Evolutionary conservation across 2,888 invertebrate species (phyloP), one percentile per base, ranked within the genome.

Genomic region (Suillia variegata): DNA sequence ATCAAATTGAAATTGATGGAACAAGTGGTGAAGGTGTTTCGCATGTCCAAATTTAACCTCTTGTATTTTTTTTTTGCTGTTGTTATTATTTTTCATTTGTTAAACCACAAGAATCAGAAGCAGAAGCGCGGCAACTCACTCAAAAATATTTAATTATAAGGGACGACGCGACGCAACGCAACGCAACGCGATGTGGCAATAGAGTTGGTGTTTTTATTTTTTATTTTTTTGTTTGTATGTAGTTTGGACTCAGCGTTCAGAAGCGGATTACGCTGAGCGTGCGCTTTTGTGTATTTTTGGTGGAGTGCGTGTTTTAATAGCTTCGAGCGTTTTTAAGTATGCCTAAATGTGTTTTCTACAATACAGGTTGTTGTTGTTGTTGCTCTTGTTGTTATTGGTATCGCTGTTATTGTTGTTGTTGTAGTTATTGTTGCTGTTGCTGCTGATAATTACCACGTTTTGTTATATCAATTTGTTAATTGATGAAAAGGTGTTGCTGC

Each of bases 401-500:
- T 20, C 8, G 51, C 2, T 54, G 31, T 50, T 50, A 51, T 56
- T 56, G 22, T 60, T 57, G 48, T 33, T 49, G 24, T 13, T 48
- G 18, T 52, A 2, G 45, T 55, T 48, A 50, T 26, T 57, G 54
- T 54, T 42, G 42, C 31, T 33, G 54, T 10, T 33, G 34, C 45
- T 52, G 57, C 22, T 45, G 52, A 75, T 75, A 73, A 73, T 73
- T 73, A 75, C 74, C 74, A 67, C 68, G 56, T 74, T 75, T 75
- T 75, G 75, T 75, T 73, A 67, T 70, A 73, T 73, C 75, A 73
- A 74, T 73, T 73, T 74, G 75, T 75, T 73, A 73, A 73, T 73
- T 50, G 31, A 21, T 13, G 38, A 45, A 45, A 45, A 45, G 45
- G 45, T 45, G 45, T 45, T 45, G 18, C 18, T 18, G 45, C 45